Conservation (phyloP, 2,113 vertebrate species). For the Rostratula benghalensis region DNA sequence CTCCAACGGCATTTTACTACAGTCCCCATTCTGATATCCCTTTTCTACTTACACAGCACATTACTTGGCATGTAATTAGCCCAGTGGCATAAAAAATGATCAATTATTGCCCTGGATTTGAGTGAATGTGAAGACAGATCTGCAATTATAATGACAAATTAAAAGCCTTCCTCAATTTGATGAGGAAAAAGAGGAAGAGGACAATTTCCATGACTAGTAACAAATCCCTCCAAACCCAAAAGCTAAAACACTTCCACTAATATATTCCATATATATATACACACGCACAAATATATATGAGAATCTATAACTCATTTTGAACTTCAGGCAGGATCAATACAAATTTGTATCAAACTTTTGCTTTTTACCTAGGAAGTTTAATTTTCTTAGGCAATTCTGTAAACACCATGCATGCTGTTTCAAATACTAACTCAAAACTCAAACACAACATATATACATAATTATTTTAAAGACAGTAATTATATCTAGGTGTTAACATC, state of each 20-base stretch:
- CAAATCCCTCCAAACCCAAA: background rate
- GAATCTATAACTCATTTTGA: background rate
- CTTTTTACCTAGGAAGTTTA: background rate
- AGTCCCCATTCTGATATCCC: background rate
- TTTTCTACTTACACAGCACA: background rate
- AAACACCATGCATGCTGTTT: background rate
- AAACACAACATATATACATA: accelerated
- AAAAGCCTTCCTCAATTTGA: background rate
- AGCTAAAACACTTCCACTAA: background rate
- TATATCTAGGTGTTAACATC: background rate
- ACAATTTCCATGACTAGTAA: background rate
- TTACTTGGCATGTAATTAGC: background rate
- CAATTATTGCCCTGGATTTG: background rate
- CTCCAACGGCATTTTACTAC: background rate
- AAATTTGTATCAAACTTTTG: background rate
- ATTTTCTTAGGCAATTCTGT: background rate
- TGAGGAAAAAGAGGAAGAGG: background rate
- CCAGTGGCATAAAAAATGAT: background rate
- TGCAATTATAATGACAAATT: background rate
- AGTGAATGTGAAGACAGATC: background rate
- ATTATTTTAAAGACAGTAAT: background rate
- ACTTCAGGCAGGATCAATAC: background rate
- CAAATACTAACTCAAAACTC: background rate
- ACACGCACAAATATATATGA: too few relatives aligned
- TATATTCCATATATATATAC: accelerated